Percentiles rank a stretch among this genome's conserved stretches.
phyloP scores from a whole-genome alignment of 2,797 vertebrate genomes.

The Capromys pilorides region DNA sequence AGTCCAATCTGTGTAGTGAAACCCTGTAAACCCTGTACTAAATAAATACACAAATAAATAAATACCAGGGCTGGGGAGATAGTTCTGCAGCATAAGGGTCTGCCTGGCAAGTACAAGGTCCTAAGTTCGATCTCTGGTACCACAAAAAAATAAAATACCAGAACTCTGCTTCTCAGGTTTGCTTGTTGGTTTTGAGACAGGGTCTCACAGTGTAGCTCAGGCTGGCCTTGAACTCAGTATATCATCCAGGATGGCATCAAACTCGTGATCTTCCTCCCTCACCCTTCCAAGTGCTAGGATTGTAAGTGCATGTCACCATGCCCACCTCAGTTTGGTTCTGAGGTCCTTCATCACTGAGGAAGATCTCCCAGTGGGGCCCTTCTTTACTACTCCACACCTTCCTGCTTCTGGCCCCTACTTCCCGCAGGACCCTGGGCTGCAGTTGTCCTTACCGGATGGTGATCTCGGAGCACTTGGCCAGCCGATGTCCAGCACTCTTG shows the following conservation, averaged over 20 bases:
- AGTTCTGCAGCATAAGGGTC: too few relatives aligned
- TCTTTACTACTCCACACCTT: not conserved
- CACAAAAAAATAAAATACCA: not conserved
- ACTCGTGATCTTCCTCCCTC: not conserved
- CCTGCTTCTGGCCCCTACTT: not conserved
- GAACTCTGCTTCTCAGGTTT: not conserved
- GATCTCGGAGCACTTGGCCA: conserved; percentile 93
- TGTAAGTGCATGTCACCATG: not conserved
- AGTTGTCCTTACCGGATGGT: conserved; percentile 89
- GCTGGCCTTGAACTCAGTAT: not conserved
- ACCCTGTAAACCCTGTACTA: too few relatives aligned
- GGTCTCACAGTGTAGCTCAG: not conserved
- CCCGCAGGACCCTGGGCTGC: not conserved
- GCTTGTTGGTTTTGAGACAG: not conserved
- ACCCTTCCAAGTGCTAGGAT: not conserved
- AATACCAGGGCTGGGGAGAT: too few relatives aligned
- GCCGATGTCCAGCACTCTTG: conserved; percentile 92
- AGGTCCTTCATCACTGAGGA: not conserved
- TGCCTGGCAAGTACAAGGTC: too few relatives aligned
- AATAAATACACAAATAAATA: too few relatives aligned
- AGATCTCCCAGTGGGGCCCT: not conserved
- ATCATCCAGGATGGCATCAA: not conserved
- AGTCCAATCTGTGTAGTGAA: too few relatives aligned
- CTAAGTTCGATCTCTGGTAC: too few relatives aligned
- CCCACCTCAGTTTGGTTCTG: not conserved